These are phyloP conservation scores for Antitype chi DNA, from an alignment of 2,888 invertebrate genomes.

Conservation along the genomic window DNA sequence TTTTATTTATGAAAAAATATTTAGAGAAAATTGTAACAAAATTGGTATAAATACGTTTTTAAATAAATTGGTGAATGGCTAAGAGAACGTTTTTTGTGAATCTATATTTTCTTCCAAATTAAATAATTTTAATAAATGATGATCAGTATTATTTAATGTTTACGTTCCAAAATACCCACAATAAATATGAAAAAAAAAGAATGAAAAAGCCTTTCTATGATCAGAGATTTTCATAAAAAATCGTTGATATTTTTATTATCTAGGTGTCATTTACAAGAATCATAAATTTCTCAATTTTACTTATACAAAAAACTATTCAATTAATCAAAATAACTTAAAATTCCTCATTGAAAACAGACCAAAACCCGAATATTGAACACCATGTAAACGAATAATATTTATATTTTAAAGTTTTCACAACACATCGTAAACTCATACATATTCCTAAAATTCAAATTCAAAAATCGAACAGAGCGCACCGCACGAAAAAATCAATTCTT, in stretches of 20 bases:
- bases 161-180: not conserved
- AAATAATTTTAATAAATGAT: too few relatives aligned
- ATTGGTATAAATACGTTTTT: not conserved
- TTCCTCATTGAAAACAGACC: not conserved
- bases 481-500: constrained; percentile 83
- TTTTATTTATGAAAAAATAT: not conserved
- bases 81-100: too few relatives aligned
- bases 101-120: too few relatives aligned
- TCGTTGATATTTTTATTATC: too few relatives aligned
- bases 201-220: not conserved
- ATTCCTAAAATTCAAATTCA: constrained; percentile 53
- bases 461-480: constrained; percentile 69
- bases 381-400: not conserved
- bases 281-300: not conserved
- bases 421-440: not conserved
- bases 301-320: not conserved
- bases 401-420: not conserved
- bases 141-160: not conserved
- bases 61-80: not conserved
- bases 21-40: not conserved
- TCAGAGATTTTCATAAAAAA: not conserved
- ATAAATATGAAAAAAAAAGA: not conserved
- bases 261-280: not conserved
- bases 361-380: not conserved
- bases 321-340: not conserved